phyloP scores from a whole-genome alignment of 2,888 invertebrate genomes.

The Amblyjoppa fuscipennis region DNA sequence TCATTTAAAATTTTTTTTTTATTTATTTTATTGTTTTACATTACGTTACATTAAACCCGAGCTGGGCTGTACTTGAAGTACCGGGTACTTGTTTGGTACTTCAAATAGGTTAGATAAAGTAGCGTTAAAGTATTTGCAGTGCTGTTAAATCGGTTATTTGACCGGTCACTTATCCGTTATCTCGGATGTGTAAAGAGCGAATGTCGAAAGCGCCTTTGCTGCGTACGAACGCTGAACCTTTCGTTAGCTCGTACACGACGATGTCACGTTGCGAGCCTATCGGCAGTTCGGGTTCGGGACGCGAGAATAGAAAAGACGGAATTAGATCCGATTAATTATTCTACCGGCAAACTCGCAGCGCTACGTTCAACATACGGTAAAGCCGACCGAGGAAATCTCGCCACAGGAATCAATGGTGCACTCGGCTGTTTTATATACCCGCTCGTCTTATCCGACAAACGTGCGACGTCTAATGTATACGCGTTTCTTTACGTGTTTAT shows the following conservation, averaged over 20 bases:
- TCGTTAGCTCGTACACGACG: slow-evolving; percentile 8
- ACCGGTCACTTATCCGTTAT: no score
- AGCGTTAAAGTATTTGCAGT: no score
- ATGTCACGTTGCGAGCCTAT: slow-evolving; percentile 51
- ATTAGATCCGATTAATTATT: slow-evolving; percentile 68
- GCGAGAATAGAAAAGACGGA: slow-evolving; percentile 63
- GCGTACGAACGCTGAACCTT: background rate
- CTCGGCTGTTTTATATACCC: slow-evolving; percentile 3
- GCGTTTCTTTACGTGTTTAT: slow-evolving; percentile 35
- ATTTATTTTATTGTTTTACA: no score
- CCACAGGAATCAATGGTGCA: slow-evolving; percentile 33
- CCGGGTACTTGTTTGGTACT: no score
- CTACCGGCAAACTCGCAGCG: slow-evolving; percentile 43
- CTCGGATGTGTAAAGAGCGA: background rate
- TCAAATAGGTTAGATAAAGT: no score
- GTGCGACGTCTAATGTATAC: slow-evolving; percentile 5
- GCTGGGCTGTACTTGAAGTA: no score
- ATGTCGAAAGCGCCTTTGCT: background rate
- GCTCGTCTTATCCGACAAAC: slow-evolving; percentile 2
- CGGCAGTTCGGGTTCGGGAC: slow-evolving; percentile 24
- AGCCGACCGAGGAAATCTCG: slow-evolving; percentile 56
- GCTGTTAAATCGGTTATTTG: no score
- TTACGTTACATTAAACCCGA: no score
- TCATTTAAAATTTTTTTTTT: no score
- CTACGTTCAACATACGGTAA: slow-evolving; percentile 56